Evolutionary conservation across 2,113 vertebrate genomes (phyloP), one percentile per base, ranked within the genome.

Genomic region (Eulacestoma nigropectus): DNA sequence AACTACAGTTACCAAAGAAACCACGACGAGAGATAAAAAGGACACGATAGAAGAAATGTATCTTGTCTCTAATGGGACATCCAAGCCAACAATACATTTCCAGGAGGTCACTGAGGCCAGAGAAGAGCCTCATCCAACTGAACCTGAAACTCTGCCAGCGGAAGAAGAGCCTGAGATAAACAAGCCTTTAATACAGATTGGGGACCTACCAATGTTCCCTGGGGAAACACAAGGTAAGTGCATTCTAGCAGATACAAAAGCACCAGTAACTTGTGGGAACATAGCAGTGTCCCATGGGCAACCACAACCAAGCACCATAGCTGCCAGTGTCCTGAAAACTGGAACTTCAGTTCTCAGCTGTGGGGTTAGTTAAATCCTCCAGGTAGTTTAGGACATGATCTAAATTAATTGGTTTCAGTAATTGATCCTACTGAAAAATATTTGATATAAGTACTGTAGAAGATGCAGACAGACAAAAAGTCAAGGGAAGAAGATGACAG

Each of bases 31-130:
- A 37, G 90, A 82, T 27, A 91, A 95, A 84, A 96, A 96, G 68
- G 96, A 96, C 75, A 96, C 93, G 0, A 90, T 93, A 68, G 92
- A 95, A 87, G 96, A 96, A 82, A 95, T 91, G 88, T 84, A 92
- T 83, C 46, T 93, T 60, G 65, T 91, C 68, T 93, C 94, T 42
- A 93, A 88, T 8, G 94, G 96, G 49, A 96, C 92, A 67, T 90
- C 94, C 63, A 93, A 93, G 25, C 90, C 87, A 50, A 62, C 91
- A 32, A 94, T 91, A 84, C 37, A 65, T 44, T 97, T 96, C 59
- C 93, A 95, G 55, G 95, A 95, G 76, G 13, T 95, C 56, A 82
- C 78, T 33, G 96, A 90, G 53, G 49, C 32, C 0, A 29, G 7
- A 44, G 87, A 95, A 9, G 70, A 91, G 42, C 70, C 65, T 93